phyloP scores from a whole-genome alignment of 2,797 vertebrate genomes.

The Clamator glandarius region DNA sequence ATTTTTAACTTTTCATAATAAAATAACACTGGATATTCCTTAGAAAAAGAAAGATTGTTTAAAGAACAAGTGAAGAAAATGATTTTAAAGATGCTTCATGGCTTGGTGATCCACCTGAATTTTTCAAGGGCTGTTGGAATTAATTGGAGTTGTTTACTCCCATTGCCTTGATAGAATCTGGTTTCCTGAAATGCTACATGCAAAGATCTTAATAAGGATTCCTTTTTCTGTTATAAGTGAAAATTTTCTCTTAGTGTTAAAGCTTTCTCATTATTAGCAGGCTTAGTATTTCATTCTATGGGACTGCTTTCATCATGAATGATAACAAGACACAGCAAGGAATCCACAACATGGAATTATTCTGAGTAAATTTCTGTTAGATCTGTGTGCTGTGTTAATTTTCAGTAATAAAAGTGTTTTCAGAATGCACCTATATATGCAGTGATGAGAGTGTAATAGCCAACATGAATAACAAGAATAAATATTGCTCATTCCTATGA shows the following conservation, averaged over 20 bases:
- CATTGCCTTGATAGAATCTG: not conserved
- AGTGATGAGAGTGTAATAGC: not conserved
- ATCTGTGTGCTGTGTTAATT: not conserved
- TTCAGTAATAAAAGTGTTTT: not conserved
- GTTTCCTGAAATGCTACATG: not conserved
- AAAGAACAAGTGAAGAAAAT: not conserved
- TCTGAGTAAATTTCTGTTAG: not conserved
- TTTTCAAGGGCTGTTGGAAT: not conserved
- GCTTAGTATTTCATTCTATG: not conserved
- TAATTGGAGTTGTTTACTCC: not conserved
- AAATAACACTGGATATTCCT: not conserved
- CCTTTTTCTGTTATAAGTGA: not conserved
- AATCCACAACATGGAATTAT: not conserved
- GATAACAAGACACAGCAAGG: not conserved
- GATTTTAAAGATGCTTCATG: not conserved
- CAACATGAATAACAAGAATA: not conserved
- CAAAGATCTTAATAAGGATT: not conserved
- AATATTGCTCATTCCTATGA: not conserved
- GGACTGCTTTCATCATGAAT: not conserved
- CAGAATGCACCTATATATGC: not conserved
- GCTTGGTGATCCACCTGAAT: not conserved
- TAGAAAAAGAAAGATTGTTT: not conserved
- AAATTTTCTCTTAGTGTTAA: not conserved
- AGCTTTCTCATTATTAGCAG: not conserved
- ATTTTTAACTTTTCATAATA: not conserved